Conservation (phyloP, 1,140 invertebrate genomes). For the Calosoma granatense region DNA sequence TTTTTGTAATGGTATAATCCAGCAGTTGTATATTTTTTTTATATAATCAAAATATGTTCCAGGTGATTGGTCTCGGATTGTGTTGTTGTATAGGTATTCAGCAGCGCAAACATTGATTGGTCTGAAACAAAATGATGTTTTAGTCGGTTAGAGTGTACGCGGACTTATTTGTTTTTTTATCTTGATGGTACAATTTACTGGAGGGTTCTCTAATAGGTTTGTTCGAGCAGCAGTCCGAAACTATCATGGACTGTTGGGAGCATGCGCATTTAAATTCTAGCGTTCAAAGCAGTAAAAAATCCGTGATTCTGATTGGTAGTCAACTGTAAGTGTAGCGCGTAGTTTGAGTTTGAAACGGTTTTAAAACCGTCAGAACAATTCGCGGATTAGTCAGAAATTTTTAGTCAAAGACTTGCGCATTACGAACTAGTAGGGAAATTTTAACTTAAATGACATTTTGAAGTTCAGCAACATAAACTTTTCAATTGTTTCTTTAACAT, state of each 20-base stretch:
- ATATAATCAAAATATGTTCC: background rate
- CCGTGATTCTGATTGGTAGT: background rate
- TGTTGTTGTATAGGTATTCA: background rate
- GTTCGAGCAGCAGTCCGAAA: no score
- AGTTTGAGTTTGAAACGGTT: background rate
- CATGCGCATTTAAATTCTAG: no score
- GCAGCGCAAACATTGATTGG: background rate
- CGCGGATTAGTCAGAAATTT: background rate
- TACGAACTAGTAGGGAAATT: background rate
- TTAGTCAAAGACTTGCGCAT: background rate
- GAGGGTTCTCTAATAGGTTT: no score
- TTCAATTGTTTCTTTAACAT: no score
- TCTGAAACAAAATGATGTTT: background rate
- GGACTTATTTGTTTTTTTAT: background rate
- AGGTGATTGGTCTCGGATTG: background rate
- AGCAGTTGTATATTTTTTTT: background rate
- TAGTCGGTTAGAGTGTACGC: background rate
- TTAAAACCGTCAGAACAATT: background rate
- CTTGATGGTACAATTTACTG: background rate
- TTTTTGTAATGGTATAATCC: background rate
- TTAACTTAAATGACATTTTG: background rate
- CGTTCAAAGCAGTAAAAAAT: background rate
- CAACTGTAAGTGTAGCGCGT: background rate
- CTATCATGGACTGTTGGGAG: no score
- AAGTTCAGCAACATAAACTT: background rate